Base-by-base conservation (phyloP, 2,797 vertebrate species). In the Coccyzus lansbergi region DNA sequence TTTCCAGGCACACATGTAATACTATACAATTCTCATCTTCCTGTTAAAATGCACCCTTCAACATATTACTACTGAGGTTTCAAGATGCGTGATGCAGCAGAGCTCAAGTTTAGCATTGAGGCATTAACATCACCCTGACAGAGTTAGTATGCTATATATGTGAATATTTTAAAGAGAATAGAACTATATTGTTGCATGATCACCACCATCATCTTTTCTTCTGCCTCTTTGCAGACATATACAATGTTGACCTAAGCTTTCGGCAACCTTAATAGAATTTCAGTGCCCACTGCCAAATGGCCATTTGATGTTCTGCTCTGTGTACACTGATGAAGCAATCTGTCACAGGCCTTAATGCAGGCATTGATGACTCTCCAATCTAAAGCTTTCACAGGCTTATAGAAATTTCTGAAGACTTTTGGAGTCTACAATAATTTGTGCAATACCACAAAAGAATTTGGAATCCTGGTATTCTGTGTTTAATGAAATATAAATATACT, bases 221-320 rank as follows among this genome's bases (percentile, higher is more conserved):
- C 69, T 93, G 71, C 91, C 75, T 90, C 93, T 90, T 92, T 88
- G 88, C 88, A 94, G 91, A 95, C 72, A 74, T 33, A 93, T 19
- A 93, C 84, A 94, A 81, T 80, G 85, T 96, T 91, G 93, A 77
- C 86, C 89, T 59, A 91, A 91, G 91, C 96, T 97, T 96, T 97
- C 75, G 90, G 94, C 92, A 97, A 95, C 95, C 94, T 95, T 97
- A 97, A 97, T 94, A 97, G 96, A 97, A 97, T 96, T 95, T 95
- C 96, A 94, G 91, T 91, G 95, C 92, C 94, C 95, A 95, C 86
- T 97, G 97, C 97, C 97, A 97, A 97, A 97, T 95, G 91, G 95
- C 94, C 94, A 96, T 97, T 97, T 97, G 97, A 97, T 95, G 96
- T 97, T 95, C 96, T 96, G 92, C 91, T 95, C 95, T 94, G 90